Conservation (phyloP, 1,140 invertebrate species). For the Drosophila busckii region DNA sequence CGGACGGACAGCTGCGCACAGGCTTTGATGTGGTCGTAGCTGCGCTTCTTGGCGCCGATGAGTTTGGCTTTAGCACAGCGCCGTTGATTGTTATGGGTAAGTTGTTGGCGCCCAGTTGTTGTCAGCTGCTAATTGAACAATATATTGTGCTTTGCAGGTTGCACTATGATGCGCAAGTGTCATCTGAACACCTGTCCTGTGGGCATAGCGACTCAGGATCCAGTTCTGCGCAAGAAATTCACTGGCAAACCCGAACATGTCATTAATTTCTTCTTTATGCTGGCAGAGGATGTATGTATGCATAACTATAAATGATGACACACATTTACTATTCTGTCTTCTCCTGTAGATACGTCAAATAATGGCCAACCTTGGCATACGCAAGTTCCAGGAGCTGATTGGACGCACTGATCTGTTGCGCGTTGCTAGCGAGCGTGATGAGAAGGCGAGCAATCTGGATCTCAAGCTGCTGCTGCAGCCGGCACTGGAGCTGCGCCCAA, state of each 20-base stretch:
- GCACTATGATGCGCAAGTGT: conserved; percentile 99
- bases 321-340: not conserved
- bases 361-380: conserved; percentile 95
- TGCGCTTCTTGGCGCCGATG: conserved; percentile 96
- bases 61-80: conserved; percentile 99
- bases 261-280: conserved; percentile 97
- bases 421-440: conserved; percentile 81
- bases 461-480: conserved; percentile 92
- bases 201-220: conserved; percentile 99
- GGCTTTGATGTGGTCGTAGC: conserved; percentile 98
- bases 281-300: conserved; percentile 94
- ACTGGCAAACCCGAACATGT: conserved; percentile 98
- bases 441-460: conserved; percentile 93
- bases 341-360: conserved; percentile 85
- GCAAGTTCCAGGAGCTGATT: conserved; percentile 94
- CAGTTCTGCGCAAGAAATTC: conserved; percentile 96
- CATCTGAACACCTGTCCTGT: conserved; percentile 99
- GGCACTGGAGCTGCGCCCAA: conserved; percentile 92
- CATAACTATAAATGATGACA: accelerated
- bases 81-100: conserved; percentile 95
- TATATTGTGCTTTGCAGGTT: conserved; percentile 81
- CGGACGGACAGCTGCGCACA: conserved; percentile 95
- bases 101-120: not conserved
- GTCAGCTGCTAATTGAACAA: not conserved
- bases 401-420: conserved; percentile 95